Evolutionary conservation across 1,140 invertebrate genomes (phyloP).

Genomic region (Chrysopa pallens): DNA sequence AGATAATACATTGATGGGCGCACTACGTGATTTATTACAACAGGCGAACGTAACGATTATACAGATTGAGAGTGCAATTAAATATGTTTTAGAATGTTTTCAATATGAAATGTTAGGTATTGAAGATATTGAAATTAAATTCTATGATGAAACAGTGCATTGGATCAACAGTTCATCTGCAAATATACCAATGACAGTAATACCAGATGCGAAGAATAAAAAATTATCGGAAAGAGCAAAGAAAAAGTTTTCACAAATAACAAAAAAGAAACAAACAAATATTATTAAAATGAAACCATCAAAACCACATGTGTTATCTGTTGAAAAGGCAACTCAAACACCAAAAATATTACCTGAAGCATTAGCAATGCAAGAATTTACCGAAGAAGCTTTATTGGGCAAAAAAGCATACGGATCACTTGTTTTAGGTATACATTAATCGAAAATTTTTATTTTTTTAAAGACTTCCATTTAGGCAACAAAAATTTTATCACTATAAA

Average conservation of each 20-base stretch:
- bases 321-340: conserved; percentile 31
- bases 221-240: conserved; percentile 1
- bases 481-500: no score
- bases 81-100: conserved; percentile 31
- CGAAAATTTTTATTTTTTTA: no score
- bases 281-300: conserved; percentile 5
- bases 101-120: conserved; percentile 20
- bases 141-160: conserved; percentile 16
- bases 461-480: no score
- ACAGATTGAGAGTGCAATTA: conserved; percentile 29
- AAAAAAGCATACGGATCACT: background rate
- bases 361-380: no score
- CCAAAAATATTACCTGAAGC: conserved; percentile 30
- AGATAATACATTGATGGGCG: conserved; percentile 20
- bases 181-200: no score
- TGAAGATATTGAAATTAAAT: conserved; percentile 26
- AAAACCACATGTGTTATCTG: conserved; percentile 17
- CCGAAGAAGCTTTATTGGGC: conserved; percentile 28
- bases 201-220: conserved; percentile 2
- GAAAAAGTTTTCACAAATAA: conserved; percentile 12
- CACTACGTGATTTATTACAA: conserved; percentile 26
- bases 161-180: no score
- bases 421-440: no score
- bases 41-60: conserved; percentile 28
- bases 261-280: conserved; percentile 12